Evolutionary conservation across 2,888 invertebrate genomes (phyloP), one percentile per base, ranked within the genome.

Genomic region (Volucella bombylans): DNA sequence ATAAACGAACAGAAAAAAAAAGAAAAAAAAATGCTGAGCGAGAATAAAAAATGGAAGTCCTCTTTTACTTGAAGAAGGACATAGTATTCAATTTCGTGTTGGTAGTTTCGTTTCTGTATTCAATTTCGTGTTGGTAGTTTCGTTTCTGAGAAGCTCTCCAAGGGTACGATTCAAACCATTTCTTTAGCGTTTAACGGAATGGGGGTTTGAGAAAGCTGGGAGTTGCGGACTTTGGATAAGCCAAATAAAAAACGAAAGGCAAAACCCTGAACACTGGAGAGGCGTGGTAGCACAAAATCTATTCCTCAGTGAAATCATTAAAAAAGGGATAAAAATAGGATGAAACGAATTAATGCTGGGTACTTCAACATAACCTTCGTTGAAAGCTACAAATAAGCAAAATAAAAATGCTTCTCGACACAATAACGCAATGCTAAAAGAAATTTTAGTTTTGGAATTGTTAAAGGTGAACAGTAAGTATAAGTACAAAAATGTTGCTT

Each of bases 1-100:
- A 62, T 41, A 76, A 39, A 73, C 43, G 12, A 38, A 39, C 18
- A 57, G 10, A 45, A 55, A 68, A 50, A 14, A 78, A 50, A 54
- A 31, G 6, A 49, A 55, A 31, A 49, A 14, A 47, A 41, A 10
- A 39, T 41, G 49, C 47, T 14, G 47, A 14, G 18, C 31, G 14
- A 65, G 31, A 11, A 52, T 9, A 31, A 50, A 62, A 62, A 55
- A 15, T 15, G 47, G 38, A 73, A 82, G 79, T 79, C 64, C 47
- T 74, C 57, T 78, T 68, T 73, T 47, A 67, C 67, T 61, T 23
- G 14, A 38, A 76, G 69, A 79, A 64, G 68, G 82, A 73, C 68
- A 72, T 50, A 79, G 64, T 59, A 82, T 82, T 82, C 82, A 82
- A 82, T 82, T 82, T 79, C 50, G 64, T 79, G 73, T 73, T 73